These are phyloP conservation scores for Anthophora plumipes DNA, from an alignment of 2,888 invertebrate genomes.

Conservation along the genomic window DNA sequence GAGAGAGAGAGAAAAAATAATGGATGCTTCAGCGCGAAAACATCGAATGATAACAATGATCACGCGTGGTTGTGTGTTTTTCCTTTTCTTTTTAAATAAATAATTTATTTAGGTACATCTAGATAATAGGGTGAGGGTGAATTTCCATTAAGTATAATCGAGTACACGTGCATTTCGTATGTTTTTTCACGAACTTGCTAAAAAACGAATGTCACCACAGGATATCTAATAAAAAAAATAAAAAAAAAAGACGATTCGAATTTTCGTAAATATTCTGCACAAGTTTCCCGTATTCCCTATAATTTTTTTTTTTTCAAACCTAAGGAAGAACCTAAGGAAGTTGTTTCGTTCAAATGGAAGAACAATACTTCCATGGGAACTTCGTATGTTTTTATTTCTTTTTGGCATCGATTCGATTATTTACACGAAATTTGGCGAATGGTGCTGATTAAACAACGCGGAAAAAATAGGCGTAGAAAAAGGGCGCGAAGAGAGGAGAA, in stretches of 20 bases:
- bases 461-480: not conserved
- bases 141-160: conserved; percentile 34
- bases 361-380: not conserved
- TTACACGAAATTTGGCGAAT: conserved; percentile 10
- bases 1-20: no score
- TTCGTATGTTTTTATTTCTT: no score
- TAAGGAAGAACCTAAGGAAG: conserved; percentile 16
- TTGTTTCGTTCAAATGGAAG: not conserved
- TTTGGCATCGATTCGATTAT: not conserved
- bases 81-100: conserved; percentile 64
- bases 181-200: conserved; percentile 24
- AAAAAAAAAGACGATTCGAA: conserved; percentile 25
- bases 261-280: conserved; percentile 12
- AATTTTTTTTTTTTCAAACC: not conserved
- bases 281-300: not conserved
- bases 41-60: conserved; percentile 29
- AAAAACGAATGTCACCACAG: conserved; percentile 33
- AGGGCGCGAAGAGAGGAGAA: not conserved
- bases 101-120: conserved; percentile 54
- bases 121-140: conserved; percentile 16
- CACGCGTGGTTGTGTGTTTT: conserved; percentile 14
- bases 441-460: conserved; percentile 3
- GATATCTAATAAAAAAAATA: conserved; percentile 17
- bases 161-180: conserved; percentile 43
- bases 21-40: conserved; percentile 22